Conservation (phyloP, 2,113 vertebrate species). For the Platanista minor region DNA sequence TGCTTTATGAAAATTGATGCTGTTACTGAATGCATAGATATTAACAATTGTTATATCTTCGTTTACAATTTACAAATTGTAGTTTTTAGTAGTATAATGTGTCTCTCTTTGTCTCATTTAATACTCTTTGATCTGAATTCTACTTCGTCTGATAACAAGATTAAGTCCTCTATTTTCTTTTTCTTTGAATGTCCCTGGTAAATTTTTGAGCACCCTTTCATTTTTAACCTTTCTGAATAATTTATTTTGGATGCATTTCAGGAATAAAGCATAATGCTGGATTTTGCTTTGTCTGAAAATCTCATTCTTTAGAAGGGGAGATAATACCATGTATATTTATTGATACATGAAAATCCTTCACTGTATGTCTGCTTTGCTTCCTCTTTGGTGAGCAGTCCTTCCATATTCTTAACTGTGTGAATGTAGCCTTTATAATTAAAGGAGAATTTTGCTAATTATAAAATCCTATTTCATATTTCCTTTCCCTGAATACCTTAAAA, state of each 20-base stretch:
- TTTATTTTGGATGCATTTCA: neutral
- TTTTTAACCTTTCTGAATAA: neutral
- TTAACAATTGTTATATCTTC: neutral
- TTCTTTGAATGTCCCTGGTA: neutral
- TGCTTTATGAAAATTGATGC: neutral
- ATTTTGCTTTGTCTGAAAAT: neutral
- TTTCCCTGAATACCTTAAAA: neutral
- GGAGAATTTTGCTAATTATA: neutral
- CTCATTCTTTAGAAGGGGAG: neutral
- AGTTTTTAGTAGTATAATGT: neutral
- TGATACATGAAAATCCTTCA: neutral
- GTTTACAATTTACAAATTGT: neutral
- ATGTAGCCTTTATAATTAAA: neutral
- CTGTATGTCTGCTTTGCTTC: neutral
- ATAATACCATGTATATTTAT: neutral
- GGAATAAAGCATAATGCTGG: neutral
- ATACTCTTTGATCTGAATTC: neutral
- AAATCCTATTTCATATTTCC: neutral
- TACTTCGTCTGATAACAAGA: neutral
- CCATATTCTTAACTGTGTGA: neutral
- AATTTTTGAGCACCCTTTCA: neutral
- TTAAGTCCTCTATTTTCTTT: neutral
- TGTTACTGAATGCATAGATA: neutral
- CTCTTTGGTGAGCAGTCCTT: neutral
- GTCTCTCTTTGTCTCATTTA: neutral